Percentiles rank a stretch among this genome's conserved stretches.
phyloP scores from a whole-genome alignment of 2,888 invertebrate species.

The Drosophila merina region DNA sequence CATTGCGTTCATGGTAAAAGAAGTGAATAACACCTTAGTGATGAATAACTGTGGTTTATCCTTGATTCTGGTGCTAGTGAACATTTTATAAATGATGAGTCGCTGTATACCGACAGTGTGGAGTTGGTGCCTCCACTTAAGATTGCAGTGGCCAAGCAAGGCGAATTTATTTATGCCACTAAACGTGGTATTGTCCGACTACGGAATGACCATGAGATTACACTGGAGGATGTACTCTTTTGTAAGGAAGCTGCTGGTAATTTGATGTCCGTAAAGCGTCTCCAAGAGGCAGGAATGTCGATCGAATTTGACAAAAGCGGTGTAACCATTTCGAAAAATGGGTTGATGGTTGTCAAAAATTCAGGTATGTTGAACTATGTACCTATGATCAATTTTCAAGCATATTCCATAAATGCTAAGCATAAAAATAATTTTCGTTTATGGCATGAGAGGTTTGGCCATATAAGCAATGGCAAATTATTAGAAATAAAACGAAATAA shows the following conservation, averaged over 20 bases:
- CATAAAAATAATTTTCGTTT: no score
- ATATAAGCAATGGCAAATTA: no score
- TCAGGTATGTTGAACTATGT: constrained; percentile 10
- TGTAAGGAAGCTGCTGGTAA: constrained; percentile 9
- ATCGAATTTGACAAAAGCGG: constrained; percentile 15
- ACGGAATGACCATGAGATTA: constrained; percentile 3
- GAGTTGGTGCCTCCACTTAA: constrained; percentile 3
- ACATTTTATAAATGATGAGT: constrained; percentile 7
- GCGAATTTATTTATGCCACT: constrained; percentile 2
- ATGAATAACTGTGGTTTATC: neutral
- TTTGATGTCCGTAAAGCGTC: constrained; percentile 11
- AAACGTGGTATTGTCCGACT: constrained; percentile 6
- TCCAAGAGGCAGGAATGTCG: no score
- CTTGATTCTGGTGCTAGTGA: constrained; percentile 1
- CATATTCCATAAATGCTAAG: no score
- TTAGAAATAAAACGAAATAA: no score
- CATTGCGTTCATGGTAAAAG: neutral
- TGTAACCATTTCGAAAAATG: constrained; percentile 13
- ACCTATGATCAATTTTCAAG: constrained; percentile 4
- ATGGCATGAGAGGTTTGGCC: no score
- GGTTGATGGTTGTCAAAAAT: constrained; percentile 7
- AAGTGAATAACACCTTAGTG: neutral
- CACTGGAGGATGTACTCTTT: constrained; percentile 12
- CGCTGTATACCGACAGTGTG: constrained; percentile 11
- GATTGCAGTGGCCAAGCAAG: constrained; percentile 23